Evolutionary conservation across 1,140 invertebrate species (phyloP).

Genomic region (Sitobion miscanthi): DNA sequence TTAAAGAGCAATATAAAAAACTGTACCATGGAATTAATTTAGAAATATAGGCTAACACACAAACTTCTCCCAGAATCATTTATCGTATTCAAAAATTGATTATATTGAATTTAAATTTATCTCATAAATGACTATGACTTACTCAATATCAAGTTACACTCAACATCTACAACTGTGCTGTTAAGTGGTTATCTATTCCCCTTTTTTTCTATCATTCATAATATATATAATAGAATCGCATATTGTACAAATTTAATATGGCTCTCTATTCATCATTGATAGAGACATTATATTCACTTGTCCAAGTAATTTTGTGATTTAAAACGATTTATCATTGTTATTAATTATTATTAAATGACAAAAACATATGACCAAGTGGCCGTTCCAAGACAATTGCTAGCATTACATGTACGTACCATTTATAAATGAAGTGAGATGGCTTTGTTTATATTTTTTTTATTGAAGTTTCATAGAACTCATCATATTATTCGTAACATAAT

Average conservation of each 20-base stretch:
- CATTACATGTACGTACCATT: neutral
- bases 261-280: neutral
- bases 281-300: neutral
- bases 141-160: neutral
- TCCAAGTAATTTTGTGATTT: neutral
- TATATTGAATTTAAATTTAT: too few species aligned
- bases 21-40: neutral
- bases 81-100: neutral
- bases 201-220: neutral
- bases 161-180: too few species aligned
- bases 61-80: neutral
- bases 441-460: neutral
- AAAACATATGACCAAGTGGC: conserved; percentile 3
- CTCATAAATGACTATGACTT: neutral
- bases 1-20: neutral
- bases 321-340: conserved; percentile 8
- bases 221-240: neutral
- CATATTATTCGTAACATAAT: neutral
- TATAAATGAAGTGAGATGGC: neutral
- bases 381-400: neutral
- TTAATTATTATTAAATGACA: neutral
- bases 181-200: too few species aligned
- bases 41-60: neutral
- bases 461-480: neutral
- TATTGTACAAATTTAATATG: neutral